Evolutionary conservation across 2,888 invertebrate genomes (phyloP), one percentile per base, ranked within the genome.

Genomic region (Oxycera nigricornis): DNA sequence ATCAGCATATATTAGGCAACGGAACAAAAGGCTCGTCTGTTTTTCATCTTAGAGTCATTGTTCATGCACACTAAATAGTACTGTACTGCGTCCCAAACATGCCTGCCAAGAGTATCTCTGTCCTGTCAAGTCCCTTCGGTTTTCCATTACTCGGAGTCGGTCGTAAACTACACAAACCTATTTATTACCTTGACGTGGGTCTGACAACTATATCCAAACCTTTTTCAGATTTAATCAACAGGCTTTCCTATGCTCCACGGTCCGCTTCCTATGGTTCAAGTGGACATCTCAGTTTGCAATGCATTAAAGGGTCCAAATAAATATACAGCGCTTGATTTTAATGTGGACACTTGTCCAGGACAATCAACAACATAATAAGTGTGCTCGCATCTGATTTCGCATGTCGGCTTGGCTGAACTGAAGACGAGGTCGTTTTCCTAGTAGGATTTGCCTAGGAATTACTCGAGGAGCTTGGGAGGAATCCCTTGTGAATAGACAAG

Each of bases 191-290:
- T 73, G 74, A 74, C 70, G 62, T 62, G 76, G 76, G 76, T 76
- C 74, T 76, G 76, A 76, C 76, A 76, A 74, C 74, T 76, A 74
- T 74, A 76, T 76, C 76, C 73, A 62, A 74, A 52, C 76, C 74
- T 76, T 73, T 75, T 74, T 74, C 74, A 65, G 74, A 72, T 76
- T 74, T 76, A 74, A 76, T 76, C 74, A 76, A 74, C 74, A 74
- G 67, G 55, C 76, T 26, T 26, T 46, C 30, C 17, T 17, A 28
- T 28, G n/a, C 22, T 28, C 52, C 17, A 31, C 28, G 65, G 65
- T 65, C 41, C 39, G 39, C n/a, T 39, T 24, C 39, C 22, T 14
- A 22, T 39, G 22, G 39, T 30, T 39, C 22, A 39, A 65, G 39
- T 41, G 24, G 65, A 62, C 6, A 30, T 24, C 41, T 9, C 17